These are phyloP conservation scores for Chionoecetes opilio DNA, from an alignment of 1,140 invertebrate species.

Conservation along the genomic window DNA sequence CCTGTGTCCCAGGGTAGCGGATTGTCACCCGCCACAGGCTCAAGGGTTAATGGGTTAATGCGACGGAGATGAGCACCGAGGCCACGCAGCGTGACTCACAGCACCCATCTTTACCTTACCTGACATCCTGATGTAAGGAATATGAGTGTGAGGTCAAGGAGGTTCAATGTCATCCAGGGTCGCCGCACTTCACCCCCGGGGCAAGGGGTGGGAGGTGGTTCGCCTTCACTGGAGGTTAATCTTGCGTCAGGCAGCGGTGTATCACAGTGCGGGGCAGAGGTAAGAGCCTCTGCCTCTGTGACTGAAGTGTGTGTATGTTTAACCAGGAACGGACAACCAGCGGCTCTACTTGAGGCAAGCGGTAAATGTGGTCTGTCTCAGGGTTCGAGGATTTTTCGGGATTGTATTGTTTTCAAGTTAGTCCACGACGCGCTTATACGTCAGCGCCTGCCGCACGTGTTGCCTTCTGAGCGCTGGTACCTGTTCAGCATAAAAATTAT, in stretches of 20 bases:
- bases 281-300: background rate
- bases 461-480: no score
- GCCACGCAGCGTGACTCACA: no score
- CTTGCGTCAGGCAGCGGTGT: background rate
- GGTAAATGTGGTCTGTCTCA: background rate
- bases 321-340: background rate
- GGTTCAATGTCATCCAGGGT: constrained; percentile 17
- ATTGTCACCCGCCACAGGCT: no score
- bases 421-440: no score
- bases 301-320: constrained; percentile 1
- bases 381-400: background rate
- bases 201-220: background rate
- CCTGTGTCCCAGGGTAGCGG: no score
- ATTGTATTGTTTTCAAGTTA: background rate
- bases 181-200: background rate
- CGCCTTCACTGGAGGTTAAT: background rate
- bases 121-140: background rate
- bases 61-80: no score
- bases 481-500: no score
- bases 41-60: no score
- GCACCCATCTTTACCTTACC: no score
- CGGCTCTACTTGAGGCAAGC: background rate
- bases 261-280: background rate
- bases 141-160: background rate
- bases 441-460: no score